Percentiles rank a stretch among this genome's conserved stretches.
phyloP scores from a whole-genome alignment of 2,888 invertebrate genomes.

The Drosophila mulleri region DNA sequence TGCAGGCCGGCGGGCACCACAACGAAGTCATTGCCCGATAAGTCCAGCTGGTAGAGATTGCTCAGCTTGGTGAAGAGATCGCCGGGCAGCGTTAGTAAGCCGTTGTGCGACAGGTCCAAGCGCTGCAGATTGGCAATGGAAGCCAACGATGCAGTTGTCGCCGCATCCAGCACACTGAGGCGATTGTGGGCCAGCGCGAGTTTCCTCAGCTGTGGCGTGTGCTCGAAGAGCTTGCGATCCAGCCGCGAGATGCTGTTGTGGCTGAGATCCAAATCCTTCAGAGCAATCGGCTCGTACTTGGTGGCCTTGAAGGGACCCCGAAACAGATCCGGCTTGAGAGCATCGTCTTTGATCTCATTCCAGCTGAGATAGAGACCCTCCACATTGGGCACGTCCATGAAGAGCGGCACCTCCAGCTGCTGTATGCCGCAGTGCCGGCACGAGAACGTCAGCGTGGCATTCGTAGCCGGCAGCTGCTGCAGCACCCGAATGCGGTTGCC shows the following conservation, averaged over 20 bases:
- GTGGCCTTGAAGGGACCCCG: constrained; percentile 88
- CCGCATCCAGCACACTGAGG: constrained; percentile 87
- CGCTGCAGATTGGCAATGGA: constrained; percentile 86
- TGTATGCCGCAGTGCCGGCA: constrained; percentile 83
- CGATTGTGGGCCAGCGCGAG: constrained; percentile 88
- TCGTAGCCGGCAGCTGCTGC: constrained; percentile 84
- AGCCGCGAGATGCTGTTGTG: constrained; percentile 88
- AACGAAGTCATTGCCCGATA: constrained; percentile 87
- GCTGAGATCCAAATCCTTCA: constrained; percentile 88
- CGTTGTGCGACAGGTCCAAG: constrained; percentile 87
- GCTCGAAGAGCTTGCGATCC: constrained; percentile 88
- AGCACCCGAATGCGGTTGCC: constrained; percentile 80
- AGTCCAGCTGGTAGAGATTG: constrained; percentile 87
- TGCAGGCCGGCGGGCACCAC: constrained; percentile 87
- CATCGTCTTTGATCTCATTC: constrained; percentile 85
- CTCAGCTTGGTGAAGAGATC: constrained; percentile 86
- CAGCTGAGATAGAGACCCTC: constrained; percentile 83
- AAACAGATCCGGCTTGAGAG: constrained; percentile 88
- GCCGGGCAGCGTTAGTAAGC: constrained; percentile 86
- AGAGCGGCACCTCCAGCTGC: constrained; percentile 81
- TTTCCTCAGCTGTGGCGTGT: constrained; percentile 87
- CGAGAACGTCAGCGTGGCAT: constrained; percentile 80
- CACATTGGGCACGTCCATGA: constrained; percentile 84
- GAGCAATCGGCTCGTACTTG: constrained; percentile 87
- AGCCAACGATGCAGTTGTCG: constrained; percentile 87